Evolutionary conservation across 1,140 invertebrate species (phyloP).

Genomic region (Hylaeus volcanicus): DNA sequence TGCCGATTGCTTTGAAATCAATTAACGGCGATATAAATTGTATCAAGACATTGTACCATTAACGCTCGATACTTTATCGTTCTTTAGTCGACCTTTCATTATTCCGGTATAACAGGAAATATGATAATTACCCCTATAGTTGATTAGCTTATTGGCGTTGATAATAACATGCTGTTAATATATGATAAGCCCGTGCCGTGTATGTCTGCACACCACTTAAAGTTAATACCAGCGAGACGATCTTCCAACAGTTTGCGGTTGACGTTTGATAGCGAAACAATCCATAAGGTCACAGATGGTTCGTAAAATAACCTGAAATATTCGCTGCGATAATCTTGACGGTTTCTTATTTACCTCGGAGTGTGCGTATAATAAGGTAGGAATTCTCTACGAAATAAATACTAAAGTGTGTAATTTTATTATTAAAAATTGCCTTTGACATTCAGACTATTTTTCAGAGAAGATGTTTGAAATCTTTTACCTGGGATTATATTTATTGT

Average conservation of each 20-base stretch:
- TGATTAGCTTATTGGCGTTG: slow-evolving; percentile 64
- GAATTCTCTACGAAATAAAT: background rate
- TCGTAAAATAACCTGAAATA: slow-evolving; percentile 53
- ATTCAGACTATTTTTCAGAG: slow-evolving; percentile 49
- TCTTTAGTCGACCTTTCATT: slow-evolving; percentile 19
- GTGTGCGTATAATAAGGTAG: slow-evolving; percentile 34
- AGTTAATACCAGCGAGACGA: slow-evolving; percentile 50
- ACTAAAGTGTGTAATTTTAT: background rate
- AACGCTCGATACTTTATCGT: background rate
- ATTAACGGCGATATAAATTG: slow-evolving; percentile 13
- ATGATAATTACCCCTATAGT: slow-evolving; percentile 73
- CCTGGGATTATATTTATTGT: slow-evolving; percentile 65
- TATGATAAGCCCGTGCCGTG: slow-evolving; percentile 63
- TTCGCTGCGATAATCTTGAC: slow-evolving; percentile 2
- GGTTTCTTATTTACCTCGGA: background rate
- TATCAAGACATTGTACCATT: background rate
- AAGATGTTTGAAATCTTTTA: slow-evolving; percentile 67
- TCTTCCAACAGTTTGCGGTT: slow-evolving; percentile 30
- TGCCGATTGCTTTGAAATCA: background rate
- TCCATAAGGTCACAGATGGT: slow-evolving; percentile 47
- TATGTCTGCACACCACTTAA: slow-evolving; percentile 42
- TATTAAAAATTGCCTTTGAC: slow-evolving; percentile 4
- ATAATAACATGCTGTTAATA: slow-evolving; percentile 70
- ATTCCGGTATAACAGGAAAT: slow-evolving; percentile 68
- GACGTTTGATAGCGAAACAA: slow-evolving; percentile 15